These are phyloP conservation scores for Labrus mixtus DNA, from an alignment of 2,113 vertebrate species.

Conservation along the genomic window DNA sequence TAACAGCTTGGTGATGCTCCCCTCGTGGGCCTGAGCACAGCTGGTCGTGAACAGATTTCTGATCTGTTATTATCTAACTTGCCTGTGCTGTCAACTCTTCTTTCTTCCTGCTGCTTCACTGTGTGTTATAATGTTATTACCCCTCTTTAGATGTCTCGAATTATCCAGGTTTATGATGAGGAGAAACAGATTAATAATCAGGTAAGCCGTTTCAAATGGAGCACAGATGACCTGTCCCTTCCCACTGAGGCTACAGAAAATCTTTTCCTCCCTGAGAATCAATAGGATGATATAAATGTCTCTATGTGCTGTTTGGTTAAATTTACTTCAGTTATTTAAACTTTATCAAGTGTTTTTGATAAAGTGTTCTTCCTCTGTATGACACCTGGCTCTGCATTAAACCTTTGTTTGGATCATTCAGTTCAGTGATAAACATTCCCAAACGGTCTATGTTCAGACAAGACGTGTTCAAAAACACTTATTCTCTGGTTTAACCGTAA, in stretches of 20 bases:
- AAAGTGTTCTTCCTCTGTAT: no score
- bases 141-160: constrained; percentile 99
- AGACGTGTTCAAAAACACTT: no score
- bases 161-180: constrained; percentile 99
- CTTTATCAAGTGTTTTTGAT: neutral
- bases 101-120: constrained; percentile 81
- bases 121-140: constrained; percentile 96
- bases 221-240: constrained; percentile 62
- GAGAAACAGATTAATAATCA: constrained; percentile 99
- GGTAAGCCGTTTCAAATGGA: constrained; percentile 95
- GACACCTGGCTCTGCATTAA: no score
- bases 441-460: no score
- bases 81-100: constrained; percentile 65
- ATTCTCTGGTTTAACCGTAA: no score
- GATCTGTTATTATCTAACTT: constrained; percentile 74
- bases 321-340: neutral
- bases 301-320: neutral
- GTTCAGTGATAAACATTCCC: no score
- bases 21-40: constrained; percentile 38
- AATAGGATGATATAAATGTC: neutral
- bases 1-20: constrained; percentile 3
- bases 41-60: constrained; percentile 52
- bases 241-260: constrained; percentile 75
- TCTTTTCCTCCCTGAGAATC: constrained; percentile 16
- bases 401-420: no score